These are phyloP conservation scores for Zonitis immaculata DNA, from an alignment of 2,888 invertebrate genomes.

Conservation along the genomic window DNA sequence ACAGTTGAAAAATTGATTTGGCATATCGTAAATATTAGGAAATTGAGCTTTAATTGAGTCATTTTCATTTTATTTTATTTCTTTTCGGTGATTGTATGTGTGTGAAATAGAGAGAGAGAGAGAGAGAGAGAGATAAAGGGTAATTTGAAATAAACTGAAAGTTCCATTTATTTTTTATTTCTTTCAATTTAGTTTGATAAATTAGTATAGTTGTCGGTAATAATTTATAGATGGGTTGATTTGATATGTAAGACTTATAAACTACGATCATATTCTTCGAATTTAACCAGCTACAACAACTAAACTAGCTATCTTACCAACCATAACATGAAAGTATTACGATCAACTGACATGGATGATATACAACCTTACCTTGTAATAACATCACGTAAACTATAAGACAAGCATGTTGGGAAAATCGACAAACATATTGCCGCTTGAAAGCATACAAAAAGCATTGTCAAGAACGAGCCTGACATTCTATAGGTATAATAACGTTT, in stretches of 20 bases:
- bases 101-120: too few relatives aligned
- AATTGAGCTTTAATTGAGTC: too few relatives aligned
- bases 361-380: slow-evolving; percentile 41
- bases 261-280: background rate
- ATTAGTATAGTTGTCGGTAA: background rate
- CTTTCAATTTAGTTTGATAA: background rate
- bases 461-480: slow-evolving; percentile 17
- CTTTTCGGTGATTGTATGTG: too few relatives aligned
- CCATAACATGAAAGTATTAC: slow-evolving; percentile 36
- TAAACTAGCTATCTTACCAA: background rate
- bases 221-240: background rate
- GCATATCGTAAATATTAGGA: too few relatives aligned
- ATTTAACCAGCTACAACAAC: background rate
- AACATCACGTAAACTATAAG: slow-evolving; percentile 44
- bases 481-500: slow-evolving; percentile 16
- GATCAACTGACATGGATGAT: slow-evolving; percentile 40
- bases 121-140: too few relatives aligned
- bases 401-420: slow-evolving; percentile 36
- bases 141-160: too few relatives aligned
- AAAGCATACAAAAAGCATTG: slow-evolving; percentile 31
- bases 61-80: too few relatives aligned
- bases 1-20: too few relatives aligned
- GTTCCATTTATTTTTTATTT: background rate
- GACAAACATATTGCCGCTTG: slow-evolving; percentile 37
- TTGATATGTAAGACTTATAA: background rate